phyloP scores from a whole-genome alignment of 2,888 invertebrate genomes.

The Hofmannophila pseudospretella region DNA sequence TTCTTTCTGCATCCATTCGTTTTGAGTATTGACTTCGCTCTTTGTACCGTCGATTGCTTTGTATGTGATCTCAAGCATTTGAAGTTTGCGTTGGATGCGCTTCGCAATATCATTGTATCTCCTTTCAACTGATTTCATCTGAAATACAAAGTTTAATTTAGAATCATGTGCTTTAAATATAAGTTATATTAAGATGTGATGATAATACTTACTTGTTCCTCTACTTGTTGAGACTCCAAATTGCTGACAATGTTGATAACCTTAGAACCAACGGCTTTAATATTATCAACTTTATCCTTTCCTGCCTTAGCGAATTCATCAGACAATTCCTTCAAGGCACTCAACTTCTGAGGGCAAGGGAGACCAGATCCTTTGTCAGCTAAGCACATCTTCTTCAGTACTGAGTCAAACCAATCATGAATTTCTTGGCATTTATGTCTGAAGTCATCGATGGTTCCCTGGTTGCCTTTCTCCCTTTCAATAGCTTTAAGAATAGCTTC shows the following conservation, averaged over 20 bases:
- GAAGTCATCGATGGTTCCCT: conserved; percentile 87
- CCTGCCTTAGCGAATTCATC: conserved; percentile 86
- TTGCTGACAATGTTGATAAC: conserved; percentile 90
- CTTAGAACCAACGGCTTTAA: conserved; percentile 83
- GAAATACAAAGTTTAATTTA: conserved; percentile 30
- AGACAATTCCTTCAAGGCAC: conserved; percentile 84
- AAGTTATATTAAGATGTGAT: not conserved
- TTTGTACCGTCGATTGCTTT: conserved; percentile 90
- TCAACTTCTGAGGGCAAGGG: conserved; percentile 87
- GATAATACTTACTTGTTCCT: conserved; percentile 82
- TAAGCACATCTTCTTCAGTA: conserved; percentile 88
- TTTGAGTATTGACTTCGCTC: conserved; percentile 87
- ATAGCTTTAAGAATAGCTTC: conserved; percentile 83
- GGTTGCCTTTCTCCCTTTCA: conserved; percentile 85
- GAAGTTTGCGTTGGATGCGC: conserved; percentile 88
- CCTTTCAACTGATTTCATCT: conserved; percentile 89
- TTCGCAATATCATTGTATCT: conserved; percentile 90
- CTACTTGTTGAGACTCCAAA: conserved; percentile 92
- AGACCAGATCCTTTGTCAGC: conserved; percentile 91
- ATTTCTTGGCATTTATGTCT: conserved; percentile 85
- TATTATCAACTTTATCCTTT: conserved; percentile 82
- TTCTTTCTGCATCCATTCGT: conserved; percentile 88
- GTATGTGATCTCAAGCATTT: conserved; percentile 89
- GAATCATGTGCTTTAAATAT: too few relatives aligned
- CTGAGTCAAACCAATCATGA: conserved; percentile 88